Percentiles rank a stretch among this genome's conserved stretches.
Evolutionary conservation across 2,888 invertebrate genomes (phyloP).

Genomic region (Schizotus pectinicornis): DNA sequence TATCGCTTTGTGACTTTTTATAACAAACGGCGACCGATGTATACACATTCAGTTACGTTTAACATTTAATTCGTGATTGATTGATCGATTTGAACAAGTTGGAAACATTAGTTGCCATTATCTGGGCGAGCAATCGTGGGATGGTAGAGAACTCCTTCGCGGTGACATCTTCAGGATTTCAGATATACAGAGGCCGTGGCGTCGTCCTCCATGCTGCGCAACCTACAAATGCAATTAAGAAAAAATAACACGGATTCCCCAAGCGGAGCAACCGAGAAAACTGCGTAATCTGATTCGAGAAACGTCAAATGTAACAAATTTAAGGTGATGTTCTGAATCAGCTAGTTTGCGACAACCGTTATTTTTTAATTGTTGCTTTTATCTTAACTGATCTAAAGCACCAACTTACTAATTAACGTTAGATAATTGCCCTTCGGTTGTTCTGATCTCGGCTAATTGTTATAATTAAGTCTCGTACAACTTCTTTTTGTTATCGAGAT

Average conservation of each 20-base stretch:
- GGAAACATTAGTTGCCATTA: conserved; percentile 48
- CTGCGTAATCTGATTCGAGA: conserved; percentile 37
- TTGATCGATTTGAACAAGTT: conserved; percentile 46
- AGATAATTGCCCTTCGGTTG: conserved; percentile 14
- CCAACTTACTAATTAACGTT: conserved; percentile 16
- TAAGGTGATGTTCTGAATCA: conserved; percentile 31
- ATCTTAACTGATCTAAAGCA: conserved; percentile 14
- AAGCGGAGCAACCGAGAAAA: conserved; percentile 37
- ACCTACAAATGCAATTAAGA: conserved; percentile 36
- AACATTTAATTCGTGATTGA: conserved; percentile 43
- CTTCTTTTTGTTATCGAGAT: too few species aligned
- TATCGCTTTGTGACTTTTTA: too few species aligned
- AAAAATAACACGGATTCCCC: conserved; percentile 41
- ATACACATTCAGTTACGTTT: conserved; percentile 31
- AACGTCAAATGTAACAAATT: conserved; percentile 39
- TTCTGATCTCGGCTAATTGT: conserved; percentile 20
- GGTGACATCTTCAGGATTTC: conserved; percentile 36
- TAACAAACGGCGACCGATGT: conserved; percentile 3
- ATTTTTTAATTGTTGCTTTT: conserved; percentile 26
- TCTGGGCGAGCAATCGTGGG: conserved; percentile 46
- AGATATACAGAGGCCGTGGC: too few species aligned
- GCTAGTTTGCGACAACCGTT: conserved; percentile 11
- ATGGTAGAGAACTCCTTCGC: conserved; percentile 33
- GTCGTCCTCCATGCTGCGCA: conserved; percentile 1
- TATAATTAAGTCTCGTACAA: conserved; percentile 10